Evolutionary conservation across 2,888 invertebrate species (phyloP).

Genomic region (Lithophane socia): DNA sequence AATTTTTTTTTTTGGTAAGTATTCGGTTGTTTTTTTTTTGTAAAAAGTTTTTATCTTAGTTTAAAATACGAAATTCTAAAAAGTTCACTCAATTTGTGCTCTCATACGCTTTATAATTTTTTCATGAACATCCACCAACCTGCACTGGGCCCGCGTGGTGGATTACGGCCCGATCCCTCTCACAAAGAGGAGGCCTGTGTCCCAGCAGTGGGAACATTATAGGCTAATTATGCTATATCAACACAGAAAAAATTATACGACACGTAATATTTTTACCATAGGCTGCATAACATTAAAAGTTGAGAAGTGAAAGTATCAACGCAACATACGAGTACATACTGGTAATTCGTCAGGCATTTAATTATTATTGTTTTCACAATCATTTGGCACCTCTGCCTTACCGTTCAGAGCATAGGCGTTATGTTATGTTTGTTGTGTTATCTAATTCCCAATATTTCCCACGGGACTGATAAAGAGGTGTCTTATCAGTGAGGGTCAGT

Average conservation of each 20-base stretch:
- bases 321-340: background rate
- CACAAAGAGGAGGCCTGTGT: too few species aligned
- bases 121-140: background rate
- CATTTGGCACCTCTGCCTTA: background rate
- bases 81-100: too few species aligned
- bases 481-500: conserved; percentile 32
- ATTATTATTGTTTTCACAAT: conserved; percentile 9
- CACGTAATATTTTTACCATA: background rate
- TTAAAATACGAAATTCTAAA: background rate
- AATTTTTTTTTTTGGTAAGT: too few species aligned
- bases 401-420: background rate
- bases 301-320: conserved; percentile 27
- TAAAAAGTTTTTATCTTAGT: too few species aligned
- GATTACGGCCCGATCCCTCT: too few species aligned
- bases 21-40: too few species aligned
- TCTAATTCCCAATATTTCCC: conserved; percentile 28
- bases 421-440: background rate
- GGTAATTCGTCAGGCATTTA: conserved; percentile 1
- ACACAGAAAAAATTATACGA: background rate
- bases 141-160: too few species aligned
- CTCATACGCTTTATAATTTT: background rate
- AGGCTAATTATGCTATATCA: background rate
- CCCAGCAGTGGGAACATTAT: too few species aligned
- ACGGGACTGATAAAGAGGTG: conserved; percentile 31
- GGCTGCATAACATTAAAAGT: background rate